These are phyloP conservation scores for Coracias cyanogaster DNA, from an alignment of 2,797 vertebrate species.

Conservation along the genomic window DNA sequence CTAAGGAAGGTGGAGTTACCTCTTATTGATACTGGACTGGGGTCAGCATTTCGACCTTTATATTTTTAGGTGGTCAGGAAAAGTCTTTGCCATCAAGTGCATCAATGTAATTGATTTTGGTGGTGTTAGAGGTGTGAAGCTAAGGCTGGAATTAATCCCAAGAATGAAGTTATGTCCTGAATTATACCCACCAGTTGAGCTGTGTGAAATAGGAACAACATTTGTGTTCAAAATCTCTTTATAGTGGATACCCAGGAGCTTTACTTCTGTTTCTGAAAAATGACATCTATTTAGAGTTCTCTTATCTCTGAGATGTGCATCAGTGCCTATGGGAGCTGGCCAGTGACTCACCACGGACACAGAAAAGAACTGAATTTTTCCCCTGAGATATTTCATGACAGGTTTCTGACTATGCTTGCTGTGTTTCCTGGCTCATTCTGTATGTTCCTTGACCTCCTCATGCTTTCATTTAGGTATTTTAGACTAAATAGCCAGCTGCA, in stretches of 20 bases:
- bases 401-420: not conserved
- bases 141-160: not conserved
- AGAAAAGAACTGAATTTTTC: not conserved
- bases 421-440: not conserved
- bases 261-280: not conserved
- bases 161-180: not conserved
- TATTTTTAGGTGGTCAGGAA: not conserved
- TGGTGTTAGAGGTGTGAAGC: not conserved
- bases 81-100: not conserved
- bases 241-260: not conserved
- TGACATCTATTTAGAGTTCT: not conserved
- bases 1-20: not conserved
- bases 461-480: not conserved
- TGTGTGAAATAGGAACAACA: rapidly evolving
- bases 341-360: not conserved
- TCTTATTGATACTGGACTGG: not conserved
- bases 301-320: not conserved
- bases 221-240: not conserved
- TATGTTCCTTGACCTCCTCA: not conserved
- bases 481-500: not conserved
- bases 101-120: not conserved
- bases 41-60: not conserved
- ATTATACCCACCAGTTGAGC: not conserved
- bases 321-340: not conserved
- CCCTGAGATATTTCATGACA: not conserved